phyloP scores from a whole-genome alignment of 2,113 vertebrate genomes.

The Sterrhoptilus dennistouni region DNA sequence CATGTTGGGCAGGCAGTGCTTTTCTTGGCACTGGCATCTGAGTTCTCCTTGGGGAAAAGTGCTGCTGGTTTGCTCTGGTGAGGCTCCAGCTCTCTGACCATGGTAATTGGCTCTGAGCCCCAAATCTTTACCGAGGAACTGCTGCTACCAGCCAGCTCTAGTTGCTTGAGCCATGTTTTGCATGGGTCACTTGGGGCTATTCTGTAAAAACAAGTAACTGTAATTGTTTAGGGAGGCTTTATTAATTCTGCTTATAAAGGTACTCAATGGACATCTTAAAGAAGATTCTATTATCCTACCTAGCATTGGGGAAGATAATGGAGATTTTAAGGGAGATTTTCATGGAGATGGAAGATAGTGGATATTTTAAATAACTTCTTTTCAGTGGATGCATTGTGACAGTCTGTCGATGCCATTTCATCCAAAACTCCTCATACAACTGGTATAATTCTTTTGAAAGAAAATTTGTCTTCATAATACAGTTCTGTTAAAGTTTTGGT shows the following conservation, averaged over 20 bases:
- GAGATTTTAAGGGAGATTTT: neutral
- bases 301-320: neutral
- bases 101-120: neutral
- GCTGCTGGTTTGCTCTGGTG: fast-evolving
- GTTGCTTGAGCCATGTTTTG: neutral
- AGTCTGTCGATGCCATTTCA: neutral
- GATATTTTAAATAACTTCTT: neutral
- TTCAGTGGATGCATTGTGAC: neutral
- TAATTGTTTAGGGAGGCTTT: neutral
- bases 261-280: neutral
- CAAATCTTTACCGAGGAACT: neutral
- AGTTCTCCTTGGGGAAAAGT: neutral
- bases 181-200: neutral
- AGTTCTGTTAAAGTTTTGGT: neutral
- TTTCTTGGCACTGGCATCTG: neutral
- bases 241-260: neutral
- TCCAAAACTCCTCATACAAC: neutral
- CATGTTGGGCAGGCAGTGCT: fast-evolving
- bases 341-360: neutral
- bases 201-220: neutral
- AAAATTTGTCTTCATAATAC: neutral
- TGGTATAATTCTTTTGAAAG: neutral
- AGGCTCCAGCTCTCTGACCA: neutral
- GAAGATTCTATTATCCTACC: neutral
- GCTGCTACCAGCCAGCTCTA: neutral